A percentile compares a stretch with the other conserved stretches of the same genome.
These are phyloP conservation scores for Neocrepidodera transversa DNA, from an alignment of 2,888 invertebrate genomes.

Conservation along the genomic window DNA sequence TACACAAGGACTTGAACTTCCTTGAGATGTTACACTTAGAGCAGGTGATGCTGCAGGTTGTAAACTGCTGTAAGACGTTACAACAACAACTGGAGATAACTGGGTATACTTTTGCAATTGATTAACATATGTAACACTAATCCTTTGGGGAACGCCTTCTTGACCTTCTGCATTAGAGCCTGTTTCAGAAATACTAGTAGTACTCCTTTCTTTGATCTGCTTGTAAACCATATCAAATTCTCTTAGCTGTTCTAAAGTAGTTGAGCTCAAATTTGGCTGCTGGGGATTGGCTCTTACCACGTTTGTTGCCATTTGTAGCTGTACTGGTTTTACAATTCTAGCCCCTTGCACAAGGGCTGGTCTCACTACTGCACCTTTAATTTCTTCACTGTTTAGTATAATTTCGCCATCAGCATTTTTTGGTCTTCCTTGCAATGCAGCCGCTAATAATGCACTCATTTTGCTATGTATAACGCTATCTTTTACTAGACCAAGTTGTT, in stretches of 20 bases:
- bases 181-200: constrained; percentile 60
- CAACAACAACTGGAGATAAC: constrained; percentile 64
- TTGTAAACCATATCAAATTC: constrained; percentile 84
- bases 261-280: constrained; percentile 74
- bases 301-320: constrained; percentile 68
- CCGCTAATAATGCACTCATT: constrained; percentile 61
- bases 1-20: constrained; percentile 66
- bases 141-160: constrained; percentile 58
- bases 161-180: constrained; percentile 46
- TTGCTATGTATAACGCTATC: constrained; percentile 61
- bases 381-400: constrained; percentile 36
- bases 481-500: constrained; percentile 59
- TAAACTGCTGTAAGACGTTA: constrained; percentile 64
- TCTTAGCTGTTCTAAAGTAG: constrained; percentile 77
- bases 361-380: constrained; percentile 49
- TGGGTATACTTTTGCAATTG: constrained; percentile 61
- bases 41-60: constrained; percentile 65
- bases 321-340: constrained; percentile 64
- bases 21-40: constrained; percentile 65
- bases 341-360: constrained; percentile 66
- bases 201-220: constrained; percentile 80
- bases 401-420: constrained; percentile 50
- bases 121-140: constrained; percentile 65
- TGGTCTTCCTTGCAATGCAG: constrained; percentile 59
- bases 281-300: constrained; percentile 65